Evolutionary conservation across 1,140 invertebrate species (phyloP).

Genomic region (Archivesica marissinica): DNA sequence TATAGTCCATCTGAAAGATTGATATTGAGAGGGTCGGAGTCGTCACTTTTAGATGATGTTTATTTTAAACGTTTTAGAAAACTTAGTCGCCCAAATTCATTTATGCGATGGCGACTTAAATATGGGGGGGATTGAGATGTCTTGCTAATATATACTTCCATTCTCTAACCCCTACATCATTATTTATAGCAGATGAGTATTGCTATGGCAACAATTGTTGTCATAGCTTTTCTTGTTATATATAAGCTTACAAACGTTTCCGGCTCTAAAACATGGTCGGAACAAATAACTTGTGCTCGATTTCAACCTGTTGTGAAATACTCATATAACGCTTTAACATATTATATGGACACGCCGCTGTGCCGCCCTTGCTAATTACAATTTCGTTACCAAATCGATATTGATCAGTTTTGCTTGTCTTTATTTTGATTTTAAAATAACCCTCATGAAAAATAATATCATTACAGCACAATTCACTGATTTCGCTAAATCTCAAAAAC

Average conservation of each 20-base stretch:
- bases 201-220: too few relatives aligned
- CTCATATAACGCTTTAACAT: constrained; percentile 31
- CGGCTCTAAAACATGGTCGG: constrained; percentile 40
- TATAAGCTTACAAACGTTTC: constrained; percentile 23
- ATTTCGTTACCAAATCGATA: constrained; percentile 49
- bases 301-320: neutral
- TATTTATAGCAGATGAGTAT: too few relatives aligned
- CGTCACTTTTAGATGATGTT: too few relatives aligned
- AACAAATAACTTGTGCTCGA: neutral
- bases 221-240: constrained; percentile 59
- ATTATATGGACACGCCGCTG: constrained; percentile 39
- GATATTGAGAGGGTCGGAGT: too few relatives aligned
- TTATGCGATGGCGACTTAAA: too few relatives aligned
- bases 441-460: constrained; percentile 28
- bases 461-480: neutral
- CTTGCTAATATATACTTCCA: too few relatives aligned
- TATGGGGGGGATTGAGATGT: too few relatives aligned
- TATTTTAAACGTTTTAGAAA: too few relatives aligned
- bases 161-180: too few relatives aligned
- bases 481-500: constrained; percentile 18
- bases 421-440: neutral
- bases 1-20: too few relatives aligned
- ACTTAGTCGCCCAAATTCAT: too few relatives aligned
- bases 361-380: constrained; percentile 34
- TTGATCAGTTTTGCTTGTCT: constrained; percentile 38